Evolutionary conservation across 2,797 vertebrate genomes (phyloP).

Genomic region (Phoebastria nigripes): DNA sequence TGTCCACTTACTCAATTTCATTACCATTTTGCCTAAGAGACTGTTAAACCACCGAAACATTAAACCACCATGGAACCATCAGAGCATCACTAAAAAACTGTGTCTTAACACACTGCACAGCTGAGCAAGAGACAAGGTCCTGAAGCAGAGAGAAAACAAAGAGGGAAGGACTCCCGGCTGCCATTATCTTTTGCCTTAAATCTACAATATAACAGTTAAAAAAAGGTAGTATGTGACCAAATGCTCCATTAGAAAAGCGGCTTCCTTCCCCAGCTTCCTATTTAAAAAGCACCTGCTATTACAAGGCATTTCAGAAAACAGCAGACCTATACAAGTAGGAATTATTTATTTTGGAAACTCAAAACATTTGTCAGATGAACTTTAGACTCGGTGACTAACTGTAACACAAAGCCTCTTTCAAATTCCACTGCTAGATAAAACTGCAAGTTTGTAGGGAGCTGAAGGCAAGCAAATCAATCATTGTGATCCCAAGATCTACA

Average conservation of each 20-base stretch:
- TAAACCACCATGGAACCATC: not conserved
- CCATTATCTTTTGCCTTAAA: not conserved
- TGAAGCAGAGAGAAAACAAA: not conserved
- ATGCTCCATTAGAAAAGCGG: not conserved
- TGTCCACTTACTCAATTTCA: not conserved
- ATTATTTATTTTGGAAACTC: not conserved
- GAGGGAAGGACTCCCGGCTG: not conserved
- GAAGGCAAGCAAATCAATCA: not conserved
- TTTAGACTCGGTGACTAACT: not conserved
- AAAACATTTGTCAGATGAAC: not conserved
- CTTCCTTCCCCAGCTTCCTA: not conserved
- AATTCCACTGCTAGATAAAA: not conserved
- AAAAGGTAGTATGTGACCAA: not conserved
- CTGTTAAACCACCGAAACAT: not conserved
- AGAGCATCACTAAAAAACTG: not conserved
- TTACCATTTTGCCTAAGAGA: not conserved
- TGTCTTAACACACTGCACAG: not conserved
- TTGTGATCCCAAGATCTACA: not conserved
- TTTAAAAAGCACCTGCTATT: not conserved
- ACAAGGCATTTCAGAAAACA: not conserved
- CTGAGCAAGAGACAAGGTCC: not conserved
- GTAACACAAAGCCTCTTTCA: not conserved
- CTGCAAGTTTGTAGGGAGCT: not conserved
- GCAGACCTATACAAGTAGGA: rapidly evolving
- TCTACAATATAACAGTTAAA: not conserved